phyloP scores from a whole-genome alignment of 2,888 invertebrate genomes.

The Coenonympha glycerion region DNA sequence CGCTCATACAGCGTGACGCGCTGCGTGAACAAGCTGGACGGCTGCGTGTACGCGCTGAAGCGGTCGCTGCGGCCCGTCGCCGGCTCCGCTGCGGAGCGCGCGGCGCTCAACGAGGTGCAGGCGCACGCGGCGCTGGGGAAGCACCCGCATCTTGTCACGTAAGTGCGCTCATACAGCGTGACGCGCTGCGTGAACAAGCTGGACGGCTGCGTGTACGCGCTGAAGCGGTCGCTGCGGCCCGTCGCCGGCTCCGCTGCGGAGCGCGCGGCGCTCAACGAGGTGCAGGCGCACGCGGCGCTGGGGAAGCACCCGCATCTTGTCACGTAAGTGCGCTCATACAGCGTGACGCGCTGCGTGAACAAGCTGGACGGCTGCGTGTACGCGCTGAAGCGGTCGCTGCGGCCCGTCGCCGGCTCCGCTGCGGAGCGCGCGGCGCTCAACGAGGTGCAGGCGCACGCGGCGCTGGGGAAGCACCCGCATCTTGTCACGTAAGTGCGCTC shows the following conservation, averaged over 20 bases:
- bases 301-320: constrained; percentile 94
- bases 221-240: constrained; percentile 90
- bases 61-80: constrained; percentile 90
- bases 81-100: constrained; percentile 87
- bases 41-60: constrained; percentile 93
- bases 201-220: constrained; percentile 93
- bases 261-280: constrained; percentile 91
- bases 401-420: constrained; percentile 90
- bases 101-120: constrained; percentile 93
- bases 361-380: constrained; percentile 93
- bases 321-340: no score
- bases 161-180: no score
- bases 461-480: constrained; percentile 91
- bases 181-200: constrained; percentile 91
- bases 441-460: constrained; percentile 96
- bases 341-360: constrained; percentile 91
- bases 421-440: constrained; percentile 89
- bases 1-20: constrained; percentile 88
- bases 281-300: constrained; percentile 94
- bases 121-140: constrained; percentile 95
- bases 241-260: constrained; percentile 90
- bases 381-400: constrained; percentile 90
- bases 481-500: constrained; percentile 88
- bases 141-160: constrained; percentile 90
- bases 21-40: constrained; percentile 92